Percentiles rank a stretch among this genome's conserved stretches.
phyloP scores from a whole-genome alignment of 35 echinoderm and acorn worm genomes.

The Holothuria glaberrima region DNA sequence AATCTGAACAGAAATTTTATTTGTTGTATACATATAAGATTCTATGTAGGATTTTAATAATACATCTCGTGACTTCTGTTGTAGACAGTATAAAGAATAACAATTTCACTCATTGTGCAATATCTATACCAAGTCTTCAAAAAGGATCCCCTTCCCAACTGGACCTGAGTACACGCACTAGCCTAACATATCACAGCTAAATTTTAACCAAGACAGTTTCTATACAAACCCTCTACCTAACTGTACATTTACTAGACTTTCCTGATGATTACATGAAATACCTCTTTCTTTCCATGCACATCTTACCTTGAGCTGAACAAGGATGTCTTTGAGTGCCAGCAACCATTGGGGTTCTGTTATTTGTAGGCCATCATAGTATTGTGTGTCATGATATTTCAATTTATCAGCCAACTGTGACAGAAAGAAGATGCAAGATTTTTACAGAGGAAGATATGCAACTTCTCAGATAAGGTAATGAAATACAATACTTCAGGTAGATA shows the following conservation, averaged over 20 bases:
- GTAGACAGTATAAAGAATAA: too few species aligned
- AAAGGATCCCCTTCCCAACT: too few species aligned
- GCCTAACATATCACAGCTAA: neutral
- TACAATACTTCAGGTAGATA: too few species aligned
- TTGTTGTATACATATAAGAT: too few species aligned
- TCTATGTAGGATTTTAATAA: too few species aligned
- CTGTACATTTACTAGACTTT: neutral
- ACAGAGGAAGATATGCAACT: neutral
- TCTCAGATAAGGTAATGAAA: too few species aligned
- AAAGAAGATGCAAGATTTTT: neutral
- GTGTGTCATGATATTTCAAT: slow-evolving; percentile 90
- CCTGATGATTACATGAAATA: neutral
- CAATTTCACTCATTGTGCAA: too few species aligned
- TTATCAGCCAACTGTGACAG: slow-evolving; percentile 74
- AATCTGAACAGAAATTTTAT: too few species aligned
- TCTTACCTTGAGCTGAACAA: slow-evolving; percentile 88
- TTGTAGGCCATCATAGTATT: slow-evolving; percentile 81
- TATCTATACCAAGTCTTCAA: too few species aligned
- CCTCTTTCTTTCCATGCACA: neutral
- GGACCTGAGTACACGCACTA: too few species aligned
- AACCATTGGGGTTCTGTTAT: slow-evolving; percentile 89
- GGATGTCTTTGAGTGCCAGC: slow-evolving; percentile 57
- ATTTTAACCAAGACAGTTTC: neutral
- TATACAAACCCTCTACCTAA: neutral
- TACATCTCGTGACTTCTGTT: too few species aligned